Evolutionary conservation across 2,797 vertebrate species (phyloP), one percentile per base, ranked within the genome.

Genomic region (Lepus townsendii): DNA sequence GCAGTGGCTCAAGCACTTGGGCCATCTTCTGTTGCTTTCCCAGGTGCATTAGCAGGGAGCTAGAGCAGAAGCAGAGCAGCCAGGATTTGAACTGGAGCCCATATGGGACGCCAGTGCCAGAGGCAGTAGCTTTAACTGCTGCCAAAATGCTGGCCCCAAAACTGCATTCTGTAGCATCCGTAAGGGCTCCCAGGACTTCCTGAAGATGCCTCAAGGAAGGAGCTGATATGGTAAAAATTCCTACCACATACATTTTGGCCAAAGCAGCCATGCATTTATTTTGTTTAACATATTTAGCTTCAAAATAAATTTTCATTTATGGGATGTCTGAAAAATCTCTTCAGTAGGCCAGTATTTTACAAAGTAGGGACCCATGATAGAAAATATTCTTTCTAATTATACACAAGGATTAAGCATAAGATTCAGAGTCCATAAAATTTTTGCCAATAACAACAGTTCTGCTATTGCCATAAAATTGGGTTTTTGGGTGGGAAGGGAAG

Each of bases 291-390:
- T 72, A 72, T 4, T 93, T 54, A 82, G 14, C 26, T 86, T 72
- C 30, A 65, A 26, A 60, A 83, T 52, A 65, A 88, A 83, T n/a
- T 54, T 82, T 54, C 54, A 71, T 19, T 62, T 69, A 65, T 27
- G n/a, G 1, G 77, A 90, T 77, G 22, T 93, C 42, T 95, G 14
- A 66, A 73, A 78, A 83, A 72, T n/a, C 27, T 86, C 35, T 78
- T 16, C 30, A 26, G 14, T 32, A 83, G 52, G 27, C 32, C 65
- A 88, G 32, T 62, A 24, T 83, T 71, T 83, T 88, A 54, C 63
- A 60, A 82, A 82, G 60, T 35, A 73, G 38, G 26, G 12, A 68
- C 3, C 5, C 11, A 82, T 54, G 27, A 82, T 5, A 27, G 63
- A 14, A 89, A 84, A 63, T 5, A 54, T 63, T 82, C 38, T 47